These are phyloP conservation scores for Capra hircus DNA, from an alignment of 2,113 vertebrate genomes.

Conservation along the genomic window DNA sequence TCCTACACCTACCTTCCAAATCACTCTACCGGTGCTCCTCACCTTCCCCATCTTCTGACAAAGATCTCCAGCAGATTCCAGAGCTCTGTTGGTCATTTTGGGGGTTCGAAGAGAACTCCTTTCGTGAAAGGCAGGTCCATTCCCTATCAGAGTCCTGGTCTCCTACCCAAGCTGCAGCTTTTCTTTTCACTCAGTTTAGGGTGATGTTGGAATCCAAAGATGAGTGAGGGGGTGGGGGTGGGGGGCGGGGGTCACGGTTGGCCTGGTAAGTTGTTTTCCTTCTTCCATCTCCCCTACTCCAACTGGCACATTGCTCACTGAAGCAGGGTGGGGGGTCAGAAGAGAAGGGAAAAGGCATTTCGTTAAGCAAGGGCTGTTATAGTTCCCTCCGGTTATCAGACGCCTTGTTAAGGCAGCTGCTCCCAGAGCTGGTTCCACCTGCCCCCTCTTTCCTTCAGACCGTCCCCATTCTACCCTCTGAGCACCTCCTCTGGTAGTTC, in stretches of 20 bases:
- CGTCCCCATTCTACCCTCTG: rapidly evolving
- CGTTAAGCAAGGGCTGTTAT: background rate
- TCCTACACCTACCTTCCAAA: background rate
- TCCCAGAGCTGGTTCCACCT: background rate
- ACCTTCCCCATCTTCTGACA: background rate
- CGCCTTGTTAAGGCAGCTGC: background rate
- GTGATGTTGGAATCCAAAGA: background rate
- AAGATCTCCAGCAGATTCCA: background rate
- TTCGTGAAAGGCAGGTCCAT: background rate
- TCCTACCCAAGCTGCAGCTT: background rate
- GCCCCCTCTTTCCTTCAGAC: background rate
- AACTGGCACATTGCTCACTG: background rate
- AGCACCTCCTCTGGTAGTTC: background rate
- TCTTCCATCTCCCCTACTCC: background rate
- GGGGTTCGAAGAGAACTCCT: background rate
- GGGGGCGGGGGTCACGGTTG: background rate
- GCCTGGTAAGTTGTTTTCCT: background rate
- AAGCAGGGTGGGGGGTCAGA: rapidly evolving
- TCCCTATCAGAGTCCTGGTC: background rate
- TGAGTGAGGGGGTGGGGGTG: rapidly evolving
- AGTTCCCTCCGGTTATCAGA: background rate
- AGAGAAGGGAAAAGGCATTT: background rate
- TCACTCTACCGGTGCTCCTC: background rate
- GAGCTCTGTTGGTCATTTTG: background rate
- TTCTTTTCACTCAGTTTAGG: background rate